These are phyloP conservation scores for Rhorus exstirpatorius DNA, from an alignment of 2,888 invertebrate genomes.

Conservation along the genomic window DNA sequence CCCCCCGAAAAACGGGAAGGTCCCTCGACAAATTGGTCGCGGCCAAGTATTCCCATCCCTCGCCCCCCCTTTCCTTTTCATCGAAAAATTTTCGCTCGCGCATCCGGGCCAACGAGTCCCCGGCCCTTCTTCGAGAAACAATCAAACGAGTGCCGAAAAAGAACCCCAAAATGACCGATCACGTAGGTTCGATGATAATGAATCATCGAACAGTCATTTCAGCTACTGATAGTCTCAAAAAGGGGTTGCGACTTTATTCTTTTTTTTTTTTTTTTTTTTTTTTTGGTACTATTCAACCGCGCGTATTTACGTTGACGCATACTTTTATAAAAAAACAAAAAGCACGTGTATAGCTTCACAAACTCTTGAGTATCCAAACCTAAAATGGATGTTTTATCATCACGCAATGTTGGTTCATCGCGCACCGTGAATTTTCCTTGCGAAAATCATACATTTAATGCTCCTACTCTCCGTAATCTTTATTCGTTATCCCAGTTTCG, in stretches of 20 bases:
- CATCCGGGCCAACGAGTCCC: constrained; percentile 37
- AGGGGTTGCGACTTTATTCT: neutral
- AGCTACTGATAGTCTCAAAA: neutral
- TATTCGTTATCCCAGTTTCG: constrained; percentile 27
- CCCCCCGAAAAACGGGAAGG: constrained; percentile 60
- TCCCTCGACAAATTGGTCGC: constrained; percentile 63
- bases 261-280: too few relatives aligned
- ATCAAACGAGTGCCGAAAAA: constrained; percentile 10
- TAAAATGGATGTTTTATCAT: too few relatives aligned
- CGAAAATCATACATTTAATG: neutral
- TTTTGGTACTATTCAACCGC: too few relatives aligned
- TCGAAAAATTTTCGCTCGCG: constrained; percentile 51
- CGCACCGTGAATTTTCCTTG: neutral
- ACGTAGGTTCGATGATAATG: constrained; percentile 12
- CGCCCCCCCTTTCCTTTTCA: constrained; percentile 20
- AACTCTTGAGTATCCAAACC: too few relatives aligned
- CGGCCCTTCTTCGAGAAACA: constrained; percentile 31
- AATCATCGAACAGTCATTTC: constrained; percentile 10
- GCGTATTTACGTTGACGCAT: too few relatives aligned
- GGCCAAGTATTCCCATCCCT: constrained; percentile 34
- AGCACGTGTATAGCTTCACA: too few relatives aligned
- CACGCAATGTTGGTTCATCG: too few relatives aligned
- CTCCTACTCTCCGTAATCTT: constrained; percentile 22
- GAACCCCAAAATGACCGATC: constrained; percentile 49
- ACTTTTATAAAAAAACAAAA: too few relatives aligned